phyloP scores from a whole-genome alignment of 2,797 vertebrate species.

The Sebastolobus altivelis region DNA sequence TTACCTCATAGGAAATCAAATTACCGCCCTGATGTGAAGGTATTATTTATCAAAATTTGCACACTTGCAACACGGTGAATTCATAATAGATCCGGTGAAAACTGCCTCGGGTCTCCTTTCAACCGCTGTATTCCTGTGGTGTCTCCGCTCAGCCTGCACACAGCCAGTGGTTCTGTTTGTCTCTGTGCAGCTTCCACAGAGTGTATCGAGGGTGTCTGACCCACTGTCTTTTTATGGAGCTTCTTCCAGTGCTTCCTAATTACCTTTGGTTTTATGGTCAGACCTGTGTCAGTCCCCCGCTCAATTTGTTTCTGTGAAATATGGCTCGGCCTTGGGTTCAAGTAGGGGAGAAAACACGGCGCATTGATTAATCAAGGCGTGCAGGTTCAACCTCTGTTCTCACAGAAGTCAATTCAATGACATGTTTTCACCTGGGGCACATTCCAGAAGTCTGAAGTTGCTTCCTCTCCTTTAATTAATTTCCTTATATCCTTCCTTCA shows the following conservation, averaged over 20 bases:
- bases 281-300: constrained; percentile 73
- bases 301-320: constrained; percentile 84
- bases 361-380: constrained; percentile 84
- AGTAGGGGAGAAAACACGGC: constrained; percentile 81
- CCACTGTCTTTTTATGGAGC: constrained; percentile 74
- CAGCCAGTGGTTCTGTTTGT: constrained; percentile 42
- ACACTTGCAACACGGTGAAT: constrained; percentile 64
- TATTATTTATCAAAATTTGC: constrained; percentile 76
- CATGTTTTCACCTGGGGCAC: constrained; percentile 80
- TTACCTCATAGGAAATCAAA: constrained; percentile 76
- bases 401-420: constrained; percentile 80
- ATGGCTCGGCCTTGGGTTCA: constrained; percentile 83
- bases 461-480: constrained; percentile 71
- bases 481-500: constrained; percentile 44
- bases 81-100: constrained; percentile 52
- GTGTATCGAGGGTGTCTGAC: constrained; percentile 72
- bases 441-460: constrained; percentile 68
- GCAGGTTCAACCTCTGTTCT: constrained; percentile 76
- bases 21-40: constrained; percentile 66
- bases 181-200: constrained; percentile 34
- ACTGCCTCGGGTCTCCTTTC: constrained; percentile 32
- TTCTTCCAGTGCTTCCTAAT: constrained; percentile 80
- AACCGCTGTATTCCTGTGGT: constrained; percentile 42
- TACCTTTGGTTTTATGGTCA: constrained; percentile 83
- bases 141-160: constrained; percentile 28